phyloP scores from a whole-genome alignment of 2,113 vertebrate species.

The Cyphomyrus discorhynchus region DNA sequence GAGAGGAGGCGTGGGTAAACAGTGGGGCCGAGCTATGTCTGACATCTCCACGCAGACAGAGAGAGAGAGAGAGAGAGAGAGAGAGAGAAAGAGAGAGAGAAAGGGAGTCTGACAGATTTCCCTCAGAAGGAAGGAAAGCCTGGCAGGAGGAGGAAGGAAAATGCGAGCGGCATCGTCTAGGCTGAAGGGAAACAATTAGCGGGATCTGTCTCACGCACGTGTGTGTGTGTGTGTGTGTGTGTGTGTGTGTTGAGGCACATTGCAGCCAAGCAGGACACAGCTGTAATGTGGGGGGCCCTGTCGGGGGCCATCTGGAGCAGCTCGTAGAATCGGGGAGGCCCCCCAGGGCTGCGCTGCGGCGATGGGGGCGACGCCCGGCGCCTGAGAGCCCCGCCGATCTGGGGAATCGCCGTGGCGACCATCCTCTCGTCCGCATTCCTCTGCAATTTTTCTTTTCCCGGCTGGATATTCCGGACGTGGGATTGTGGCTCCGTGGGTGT shows the following conservation, averaged over 20 bases:
- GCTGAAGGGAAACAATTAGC: conserved; percentile 2
- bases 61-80: conserved; percentile 2
- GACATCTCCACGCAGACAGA: conserved; percentile 29
- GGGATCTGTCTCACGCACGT: not conserved
- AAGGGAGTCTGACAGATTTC: conserved; percentile 20
- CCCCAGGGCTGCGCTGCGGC: not conserved
- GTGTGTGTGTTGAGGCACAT: not conserved
- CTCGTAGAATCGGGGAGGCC: not conserved
- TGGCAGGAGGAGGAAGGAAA: not conserved
- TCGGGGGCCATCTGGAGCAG: conserved; percentile 6
- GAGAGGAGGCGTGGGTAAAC: conserved; percentile 38
- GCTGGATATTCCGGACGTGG: not conserved
- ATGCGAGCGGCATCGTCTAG: not conserved
- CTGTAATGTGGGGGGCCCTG: conserved; percentile 27
- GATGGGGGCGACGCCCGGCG: not conserved
- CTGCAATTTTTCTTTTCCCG: not conserved
- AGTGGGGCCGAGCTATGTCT: conserved; percentile 32
- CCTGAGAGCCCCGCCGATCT: not conserved
- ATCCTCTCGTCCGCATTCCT: not conserved
- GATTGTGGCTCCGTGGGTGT: not conserved
- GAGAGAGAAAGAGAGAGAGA: conserved; percentile 19
- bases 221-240: not conserved
- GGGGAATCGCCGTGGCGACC: not conserved
- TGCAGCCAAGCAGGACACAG: conserved; percentile 20
- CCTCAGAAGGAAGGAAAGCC: conserved; percentile 23